These are phyloP conservation scores for Mythimna impura DNA, from an alignment of 2,888 invertebrate genomes.

Conservation along the genomic window DNA sequence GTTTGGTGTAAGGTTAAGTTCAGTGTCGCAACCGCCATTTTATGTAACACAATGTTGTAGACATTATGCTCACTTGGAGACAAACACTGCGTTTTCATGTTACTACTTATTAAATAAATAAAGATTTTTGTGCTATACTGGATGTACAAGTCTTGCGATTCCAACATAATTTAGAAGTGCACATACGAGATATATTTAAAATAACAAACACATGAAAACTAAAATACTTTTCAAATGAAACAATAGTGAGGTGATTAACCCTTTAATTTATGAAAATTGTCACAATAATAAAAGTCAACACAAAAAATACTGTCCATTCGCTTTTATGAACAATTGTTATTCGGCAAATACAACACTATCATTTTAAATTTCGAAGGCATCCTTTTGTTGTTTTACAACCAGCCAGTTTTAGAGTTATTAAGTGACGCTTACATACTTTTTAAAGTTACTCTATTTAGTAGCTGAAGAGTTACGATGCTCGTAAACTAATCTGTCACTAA, in stretches of 20 bases:
- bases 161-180: conserved; percentile 3
- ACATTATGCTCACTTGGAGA: conserved; percentile 53
- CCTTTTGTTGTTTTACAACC: conserved; percentile 61
- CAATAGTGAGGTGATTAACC: conserved; percentile 53
- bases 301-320: conserved; percentile 48
- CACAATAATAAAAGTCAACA: conserved; percentile 40
- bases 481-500: conserved; percentile 78
- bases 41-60: conserved; percentile 72
- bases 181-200: neutral
- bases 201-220: conserved; percentile 13
- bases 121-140: neutral
- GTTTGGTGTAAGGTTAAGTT: conserved; percentile 87
- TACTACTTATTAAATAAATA: conserved; percentile 26
- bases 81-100: conserved; percentile 28
- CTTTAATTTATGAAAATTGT: conserved; percentile 55
- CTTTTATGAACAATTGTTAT: conserved; percentile 60
- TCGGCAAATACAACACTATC: conserved; percentile 37
- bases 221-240: conserved; percentile 22
- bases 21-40: conserved; percentile 83
- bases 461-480: conserved; percentile 71
- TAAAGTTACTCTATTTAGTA: conserved; percentile 67
- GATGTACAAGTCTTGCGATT: neutral
- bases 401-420: conserved; percentile 55
- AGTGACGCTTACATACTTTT: conserved; percentile 48
- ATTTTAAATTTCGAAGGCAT: conserved; percentile 54